Evolutionary conservation across 92 coral and sea anemone genomes (phyloP).

Genomic region (Zoanthus gigantus): DNA sequence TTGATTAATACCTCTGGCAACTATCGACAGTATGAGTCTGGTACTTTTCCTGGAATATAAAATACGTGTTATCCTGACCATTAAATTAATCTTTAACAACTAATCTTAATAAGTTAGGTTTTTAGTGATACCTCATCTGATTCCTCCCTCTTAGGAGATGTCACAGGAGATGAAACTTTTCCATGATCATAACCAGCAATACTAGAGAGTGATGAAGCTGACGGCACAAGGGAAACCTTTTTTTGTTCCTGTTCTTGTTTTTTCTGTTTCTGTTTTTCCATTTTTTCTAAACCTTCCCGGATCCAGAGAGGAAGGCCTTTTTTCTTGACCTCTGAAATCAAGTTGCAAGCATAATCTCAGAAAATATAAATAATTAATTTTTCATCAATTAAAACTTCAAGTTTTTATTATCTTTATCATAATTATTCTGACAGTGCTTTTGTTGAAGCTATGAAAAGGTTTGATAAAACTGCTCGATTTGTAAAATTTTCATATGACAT

Average conservation of each 20-base stretch:
- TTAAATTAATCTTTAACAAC: no score
- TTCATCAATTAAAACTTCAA: no score
- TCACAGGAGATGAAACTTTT: conserved; percentile 72
- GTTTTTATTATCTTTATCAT: no score
- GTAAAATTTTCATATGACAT: no score
- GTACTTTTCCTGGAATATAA: no score
- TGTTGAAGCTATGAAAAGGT: no score
- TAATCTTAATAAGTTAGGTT: background rate
- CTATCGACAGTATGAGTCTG: no score
- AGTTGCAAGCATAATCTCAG: background rate
- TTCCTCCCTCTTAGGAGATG: conserved; percentile 73
- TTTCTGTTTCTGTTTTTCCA: conserved; percentile 92
- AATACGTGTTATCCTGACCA: no score
- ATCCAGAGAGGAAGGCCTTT: conserved; percentile 97
- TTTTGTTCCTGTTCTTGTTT: conserved; percentile 74
- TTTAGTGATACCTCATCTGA: conserved; percentile 66
- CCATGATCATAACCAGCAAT: conserved; percentile 91
- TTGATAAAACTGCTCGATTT: no score
- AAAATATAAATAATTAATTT: no score
- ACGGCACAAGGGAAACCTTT: conserved; percentile 70
- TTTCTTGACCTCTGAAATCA: conserved; percentile 85
- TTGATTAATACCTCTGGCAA: no score
- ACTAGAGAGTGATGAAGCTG: conserved; percentile 71
- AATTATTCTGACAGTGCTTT: no score
- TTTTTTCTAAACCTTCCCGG: conserved; percentile 96